Base-by-base conservation (phyloP, 1,140 invertebrate genomes). In the Eurytemora carolleeae region DNA sequence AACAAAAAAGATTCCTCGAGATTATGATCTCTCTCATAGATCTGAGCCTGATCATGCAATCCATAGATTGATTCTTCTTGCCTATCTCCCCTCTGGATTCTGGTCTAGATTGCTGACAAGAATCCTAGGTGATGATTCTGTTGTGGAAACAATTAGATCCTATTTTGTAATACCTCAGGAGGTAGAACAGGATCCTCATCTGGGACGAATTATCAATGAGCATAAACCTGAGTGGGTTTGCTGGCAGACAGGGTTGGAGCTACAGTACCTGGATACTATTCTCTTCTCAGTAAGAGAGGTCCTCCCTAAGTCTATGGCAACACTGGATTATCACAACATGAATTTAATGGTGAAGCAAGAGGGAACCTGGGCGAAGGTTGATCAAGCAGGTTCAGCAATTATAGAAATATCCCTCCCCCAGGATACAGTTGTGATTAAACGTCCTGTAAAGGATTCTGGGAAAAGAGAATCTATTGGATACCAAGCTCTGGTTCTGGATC, bases 41-140 rank as follows among this genome's bases (percentile, higher is more conserved):
- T 66, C 64, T 18, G 67, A 68, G 24, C 64, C 66, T 12, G 67
- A 68, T 20, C 64, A 67, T 7, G 65, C 69, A 23, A 66, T 73
- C 53, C 66, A 69, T 0, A 73, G 89, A 7, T 72, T 92, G 23
- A 72, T 92, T 2, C 73, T 92, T 1, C 86, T 98, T 79, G 92
- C 92, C 0, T 98, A 98, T 72, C 89, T 98, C 70, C 95, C 95
- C 0, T 87, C 87, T 66, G 95, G 95, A 0, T 98, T 98, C 73
- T 98, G 94, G 95, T 87, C 93, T 0, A 75, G 94, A 12, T 76
- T 98, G 1, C 89, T 94, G 16, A 91, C 91, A 0, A 74, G 93
- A 20, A 82, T 97, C 56, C 72, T 98, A 22, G 89, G 89, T 0
- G 93, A 98, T 71, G 84, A 91, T 65, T 77, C 82, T 15, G 82